A percentile compares a stretch with the other conserved stretches of the same genome.
Evolutionary conservation across 2,113 vertebrate genomes (phyloP).

Genomic region (Spheniscus mendiculus): DNA sequence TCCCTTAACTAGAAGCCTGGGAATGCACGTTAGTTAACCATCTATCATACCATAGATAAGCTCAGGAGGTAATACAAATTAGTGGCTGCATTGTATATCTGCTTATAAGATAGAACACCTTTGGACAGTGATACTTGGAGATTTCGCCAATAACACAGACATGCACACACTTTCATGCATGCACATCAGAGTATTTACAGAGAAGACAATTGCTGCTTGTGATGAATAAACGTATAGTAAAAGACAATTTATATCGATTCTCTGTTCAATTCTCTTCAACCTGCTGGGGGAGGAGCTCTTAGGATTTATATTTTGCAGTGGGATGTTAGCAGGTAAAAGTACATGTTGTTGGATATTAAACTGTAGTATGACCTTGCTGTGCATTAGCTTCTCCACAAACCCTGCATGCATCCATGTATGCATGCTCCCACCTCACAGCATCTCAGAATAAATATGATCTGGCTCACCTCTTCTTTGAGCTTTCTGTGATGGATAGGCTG

Average conservation of each 20-base stretch:
- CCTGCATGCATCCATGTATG: neutral
- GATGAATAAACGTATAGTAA: neutral
- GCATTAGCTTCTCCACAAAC: neutral
- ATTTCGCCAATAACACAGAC: neutral
- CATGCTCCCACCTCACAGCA: neutral
- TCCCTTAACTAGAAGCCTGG: neutral
- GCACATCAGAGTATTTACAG: neutral
- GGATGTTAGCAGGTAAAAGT: neutral
- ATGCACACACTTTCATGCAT: neutral
- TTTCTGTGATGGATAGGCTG: neutral
- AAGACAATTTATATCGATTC: neutral
- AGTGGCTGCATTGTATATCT: neutral
- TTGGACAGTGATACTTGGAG: neutral
- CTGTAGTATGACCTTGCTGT: neutral
- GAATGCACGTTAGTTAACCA: neutral
- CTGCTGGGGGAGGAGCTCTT: neutral
- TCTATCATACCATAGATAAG: accelerated
- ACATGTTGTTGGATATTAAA: neutral
- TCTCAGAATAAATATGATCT: neutral
- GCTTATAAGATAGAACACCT: neutral
- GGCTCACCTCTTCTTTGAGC: neutral
- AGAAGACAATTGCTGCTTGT: neutral
- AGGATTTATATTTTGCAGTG: neutral
- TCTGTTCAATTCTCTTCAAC: neutral
- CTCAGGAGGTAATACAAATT: neutral